Percentiles rank a stretch among this genome's conserved stretches.
Conservation (phyloP, 2,888 invertebrate genomes). For the Anoplius nigerrimus region DNA sequence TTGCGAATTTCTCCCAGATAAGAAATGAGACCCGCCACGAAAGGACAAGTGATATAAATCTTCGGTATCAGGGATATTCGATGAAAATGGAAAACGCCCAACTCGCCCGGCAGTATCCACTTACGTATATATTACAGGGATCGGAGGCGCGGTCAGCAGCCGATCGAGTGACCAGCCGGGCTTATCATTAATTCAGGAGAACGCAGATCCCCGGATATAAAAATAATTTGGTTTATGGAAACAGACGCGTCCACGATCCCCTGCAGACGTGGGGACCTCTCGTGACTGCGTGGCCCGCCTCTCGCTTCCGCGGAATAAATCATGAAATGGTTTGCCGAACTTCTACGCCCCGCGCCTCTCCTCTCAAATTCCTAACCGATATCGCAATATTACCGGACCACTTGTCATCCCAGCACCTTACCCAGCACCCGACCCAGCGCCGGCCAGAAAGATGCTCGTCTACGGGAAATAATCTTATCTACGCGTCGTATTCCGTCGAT, state of each 20-base stretch:
- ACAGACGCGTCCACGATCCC: constrained; percentile 66
- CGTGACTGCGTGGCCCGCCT: constrained; percentile 26
- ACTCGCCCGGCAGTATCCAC: constrained; percentile 45
- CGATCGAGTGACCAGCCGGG: constrained; percentile 59
- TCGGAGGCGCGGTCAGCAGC: constrained; percentile 52
- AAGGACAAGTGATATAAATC: constrained; percentile 51
- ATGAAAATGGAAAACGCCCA: constrained; percentile 47
- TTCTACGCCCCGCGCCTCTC: constrained; percentile 32
- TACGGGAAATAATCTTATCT: constrained; percentile 17
- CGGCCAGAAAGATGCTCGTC: constrained; percentile 35
- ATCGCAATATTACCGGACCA: too few relatives aligned
- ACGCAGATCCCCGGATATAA: constrained; percentile 70
- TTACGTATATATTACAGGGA: constrained; percentile 52
- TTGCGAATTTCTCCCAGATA: constrained; percentile 24
- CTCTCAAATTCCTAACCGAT: too few relatives aligned
- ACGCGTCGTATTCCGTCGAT: too few relatives aligned
- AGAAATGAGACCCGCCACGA: constrained; percentile 18
- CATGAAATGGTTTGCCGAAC: constrained; percentile 49
- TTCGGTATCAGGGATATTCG: constrained; percentile 37
- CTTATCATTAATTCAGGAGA: constrained; percentile 71
- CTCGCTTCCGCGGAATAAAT: constrained; percentile 57
- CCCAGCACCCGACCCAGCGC: too few relatives aligned
- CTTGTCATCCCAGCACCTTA: constrained; percentile 20
- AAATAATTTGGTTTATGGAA: constrained; percentile 74
- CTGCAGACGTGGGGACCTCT: constrained; percentile 30